phyloP scores from a whole-genome alignment of 2,797 vertebrate species.

The Silurus lanzhouensis region DNA sequence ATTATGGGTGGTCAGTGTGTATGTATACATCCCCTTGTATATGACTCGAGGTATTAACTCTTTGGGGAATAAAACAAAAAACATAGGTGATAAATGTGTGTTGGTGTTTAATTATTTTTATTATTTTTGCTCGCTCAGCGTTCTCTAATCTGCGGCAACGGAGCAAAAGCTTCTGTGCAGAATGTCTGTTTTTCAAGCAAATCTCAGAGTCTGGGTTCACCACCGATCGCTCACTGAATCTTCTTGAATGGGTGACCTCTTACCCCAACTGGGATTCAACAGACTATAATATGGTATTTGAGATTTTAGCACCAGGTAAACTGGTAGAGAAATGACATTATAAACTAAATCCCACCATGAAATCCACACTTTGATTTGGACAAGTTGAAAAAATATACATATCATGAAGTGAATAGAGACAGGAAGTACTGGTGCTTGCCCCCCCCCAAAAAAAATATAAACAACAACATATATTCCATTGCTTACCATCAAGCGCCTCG shows the following conservation, averaged over 20 bases:
- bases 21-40: too few species aligned
- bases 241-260: conserved; percentile 44
- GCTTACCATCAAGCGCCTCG: conserved; percentile 42
- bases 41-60: neutral
- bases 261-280: conserved; percentile 55
- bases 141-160: conserved; percentile 21
- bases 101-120: neutral
- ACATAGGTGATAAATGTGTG: neutral
- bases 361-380: conserved; percentile 38
- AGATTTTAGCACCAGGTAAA: conserved; percentile 47
- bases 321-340: conserved; percentile 51
- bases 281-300: conserved; percentile 56
- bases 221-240: conserved; percentile 52
- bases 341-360: conserved; percentile 54
- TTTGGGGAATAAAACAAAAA: neutral
- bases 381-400: conserved; percentile 7
- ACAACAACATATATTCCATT: conserved; percentile 40
- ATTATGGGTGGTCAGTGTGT: conserved; percentile 14
- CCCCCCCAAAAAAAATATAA: conserved; percentile 18
- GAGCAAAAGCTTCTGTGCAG: conserved; percentile 12
- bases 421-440: conserved; percentile 53
- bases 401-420: conserved; percentile 22
- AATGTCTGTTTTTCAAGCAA: conserved; percentile 10
- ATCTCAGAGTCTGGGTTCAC: neutral
- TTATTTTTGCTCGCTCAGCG: conserved; percentile 15